A percentile compares a stretch with the other conserved stretches of the same genome.
Conservation (phyloP, 1,140 invertebrate genomes). For the Drosophila parabipectinata region DNA sequence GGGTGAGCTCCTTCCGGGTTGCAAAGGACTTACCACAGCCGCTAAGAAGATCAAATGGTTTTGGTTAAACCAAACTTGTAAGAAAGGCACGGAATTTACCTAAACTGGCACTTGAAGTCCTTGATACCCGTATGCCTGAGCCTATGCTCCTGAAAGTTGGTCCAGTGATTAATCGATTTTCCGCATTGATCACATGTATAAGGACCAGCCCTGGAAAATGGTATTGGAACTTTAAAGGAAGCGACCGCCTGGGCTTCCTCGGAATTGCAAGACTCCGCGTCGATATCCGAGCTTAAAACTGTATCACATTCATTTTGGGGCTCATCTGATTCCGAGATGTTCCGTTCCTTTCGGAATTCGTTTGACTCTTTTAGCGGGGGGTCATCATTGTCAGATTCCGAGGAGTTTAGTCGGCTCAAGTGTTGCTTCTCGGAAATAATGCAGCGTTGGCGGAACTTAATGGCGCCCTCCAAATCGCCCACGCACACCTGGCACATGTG, state of each 20-base stretch:
- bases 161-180: constrained; percentile 13
- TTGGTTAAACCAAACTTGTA: background rate
- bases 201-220: background rate
- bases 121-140: constrained; percentile 37
- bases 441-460: constrained; percentile 47
- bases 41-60: background rate
- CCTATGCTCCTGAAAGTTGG: constrained; percentile 37
- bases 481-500: constrained; percentile 33
- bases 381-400: background rate
- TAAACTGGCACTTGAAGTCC: constrained; percentile 20
- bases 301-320: background rate
- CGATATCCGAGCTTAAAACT: background rate
- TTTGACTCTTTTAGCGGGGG: background rate
- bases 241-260: background rate
- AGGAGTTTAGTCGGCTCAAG: background rate
- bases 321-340: constrained; percentile 4
- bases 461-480: constrained; percentile 24
- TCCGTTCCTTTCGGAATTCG: constrained; percentile 14
- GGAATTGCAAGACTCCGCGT: background rate
- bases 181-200: constrained; percentile 30
- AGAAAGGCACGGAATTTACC: background rate
- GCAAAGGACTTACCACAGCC: constrained; percentile 31
- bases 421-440: constrained; percentile 40
- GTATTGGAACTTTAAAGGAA: background rate
- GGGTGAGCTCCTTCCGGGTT: constrained; percentile 33